These are phyloP conservation scores for Antechinus stuartii DNA, from an alignment of 2,113 vertebrate species.

Conservation along the genomic window DNA sequence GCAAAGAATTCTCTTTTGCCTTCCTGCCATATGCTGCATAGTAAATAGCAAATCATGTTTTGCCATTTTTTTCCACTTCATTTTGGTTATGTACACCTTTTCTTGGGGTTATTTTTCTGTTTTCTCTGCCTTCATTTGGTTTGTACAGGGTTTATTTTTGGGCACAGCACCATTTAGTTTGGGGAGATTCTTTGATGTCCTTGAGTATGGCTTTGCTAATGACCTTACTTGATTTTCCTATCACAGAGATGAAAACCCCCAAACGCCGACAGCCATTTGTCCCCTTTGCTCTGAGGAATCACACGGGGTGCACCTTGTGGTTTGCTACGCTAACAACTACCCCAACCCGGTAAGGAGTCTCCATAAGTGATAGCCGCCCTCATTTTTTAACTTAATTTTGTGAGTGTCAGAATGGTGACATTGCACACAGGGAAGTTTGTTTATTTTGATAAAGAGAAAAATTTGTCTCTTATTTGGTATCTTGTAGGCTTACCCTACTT, in stretches of 20 bases:
- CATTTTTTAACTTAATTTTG: background rate
- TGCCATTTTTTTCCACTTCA: background rate
- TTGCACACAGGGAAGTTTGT: background rate
- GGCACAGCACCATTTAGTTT: background rate
- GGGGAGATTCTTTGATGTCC: background rate
- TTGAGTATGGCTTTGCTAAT: rapidly evolving
- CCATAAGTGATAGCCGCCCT: background rate
- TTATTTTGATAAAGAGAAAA: background rate
- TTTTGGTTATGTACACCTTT: background rate
- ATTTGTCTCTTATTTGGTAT: background rate
- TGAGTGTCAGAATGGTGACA: background rate
- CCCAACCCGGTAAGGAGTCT: constrained; percentile 91
- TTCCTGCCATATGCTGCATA: background rate
- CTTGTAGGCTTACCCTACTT: background rate
- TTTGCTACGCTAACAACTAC: constrained; percentile 97
- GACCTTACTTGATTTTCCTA: constrained; percentile 39
- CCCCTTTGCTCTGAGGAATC: constrained; percentile 95
- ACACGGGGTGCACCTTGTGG: constrained; percentile 96
- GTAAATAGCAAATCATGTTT: background rate
- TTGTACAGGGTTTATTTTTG: background rate
- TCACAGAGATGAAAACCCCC: constrained; percentile 89
- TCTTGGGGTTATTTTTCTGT: background rate
- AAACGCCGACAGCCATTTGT: constrained; percentile 96
- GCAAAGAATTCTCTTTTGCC: background rate
- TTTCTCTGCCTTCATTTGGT: background rate